These are phyloP conservation scores for Macaria notata DNA, from an alignment of 2,888 invertebrate genomes.

Conservation along the genomic window DNA sequence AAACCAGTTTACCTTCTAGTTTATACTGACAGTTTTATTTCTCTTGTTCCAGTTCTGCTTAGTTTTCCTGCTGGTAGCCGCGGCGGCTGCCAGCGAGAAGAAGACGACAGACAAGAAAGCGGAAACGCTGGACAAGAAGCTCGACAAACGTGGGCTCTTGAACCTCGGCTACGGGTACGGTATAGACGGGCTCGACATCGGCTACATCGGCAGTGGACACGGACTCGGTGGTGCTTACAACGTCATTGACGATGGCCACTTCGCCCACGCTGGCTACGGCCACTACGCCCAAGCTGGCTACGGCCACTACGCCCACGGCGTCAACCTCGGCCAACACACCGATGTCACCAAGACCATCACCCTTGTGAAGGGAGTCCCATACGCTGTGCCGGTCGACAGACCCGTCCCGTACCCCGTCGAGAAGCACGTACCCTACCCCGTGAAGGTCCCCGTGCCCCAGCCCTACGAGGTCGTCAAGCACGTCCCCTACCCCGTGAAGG, in stretches of 20 bases:
- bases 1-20: no score
- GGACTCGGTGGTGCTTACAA: slow-evolving; percentile 81
- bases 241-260: slow-evolving; percentile 56
- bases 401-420: slow-evolving; percentile 85
- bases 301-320: slow-evolving; percentile 46
- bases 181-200: slow-evolving; percentile 87
- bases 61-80: slow-evolving; percentile 89
- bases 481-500: slow-evolving; percentile 88
- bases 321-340: slow-evolving; percentile 68
- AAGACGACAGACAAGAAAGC: slow-evolving; percentile 81
- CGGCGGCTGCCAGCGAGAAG: slow-evolving; percentile 87
- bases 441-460: slow-evolving; percentile 86
- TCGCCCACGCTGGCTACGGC: slow-evolving; percentile 48
- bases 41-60: slow-evolving; percentile 83
- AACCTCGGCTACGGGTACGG: slow-evolving; percentile 92
- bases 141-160: slow-evolving; percentile 91
- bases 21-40: no score
- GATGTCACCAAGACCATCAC: slow-evolving; percentile 85
- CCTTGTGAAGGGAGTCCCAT: slow-evolving; percentile 84
- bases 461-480: slow-evolving; percentile 88
- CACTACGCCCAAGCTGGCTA: slow-evolving; percentile 46
- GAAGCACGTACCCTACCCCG: slow-evolving; percentile 85
- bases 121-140: slow-evolving; percentile 87
- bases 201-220: slow-evolving; percentile 85
- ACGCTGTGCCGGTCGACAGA: slow-evolving; percentile 85